Percentiles rank a stretch among this genome's conserved stretches.
phyloP scores from a whole-genome alignment of 1,140 invertebrate genomes.

The Brachionus asplanchnoidis region DNA sequence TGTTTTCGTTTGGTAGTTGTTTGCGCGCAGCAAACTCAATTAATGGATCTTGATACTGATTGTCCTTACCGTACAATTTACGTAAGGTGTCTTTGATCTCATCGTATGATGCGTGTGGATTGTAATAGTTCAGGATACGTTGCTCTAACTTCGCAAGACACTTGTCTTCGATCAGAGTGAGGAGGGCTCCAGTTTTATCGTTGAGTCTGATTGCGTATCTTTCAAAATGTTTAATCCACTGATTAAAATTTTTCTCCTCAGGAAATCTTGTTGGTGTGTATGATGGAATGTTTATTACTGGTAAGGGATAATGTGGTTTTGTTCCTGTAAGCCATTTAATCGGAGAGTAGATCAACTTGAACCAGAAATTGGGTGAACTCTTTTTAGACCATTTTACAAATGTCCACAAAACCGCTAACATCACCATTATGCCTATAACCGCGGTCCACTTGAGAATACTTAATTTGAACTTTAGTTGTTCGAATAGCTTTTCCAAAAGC shows the following conservation, averaged over 20 bases:
- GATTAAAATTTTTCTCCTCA: no score
- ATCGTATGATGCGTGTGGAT: not conserved
- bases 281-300: no score
- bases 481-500: not conserved
- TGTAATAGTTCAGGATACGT: not conserved
- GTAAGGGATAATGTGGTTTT: no score
- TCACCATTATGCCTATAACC: not conserved
- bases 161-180: not conserved
- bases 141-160: not conserved
- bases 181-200: not conserved
- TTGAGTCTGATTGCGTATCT: no score
- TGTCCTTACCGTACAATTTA: not conserved
- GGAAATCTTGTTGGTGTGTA: no score
- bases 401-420: not conserved
- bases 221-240: no score
- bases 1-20: slow-evolving; percentile 26
- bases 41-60: no score
- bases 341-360: no score
- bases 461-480: not conserved
- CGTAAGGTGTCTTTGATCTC: not conserved
- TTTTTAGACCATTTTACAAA: not conserved
- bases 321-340: no score
- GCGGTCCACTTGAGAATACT: not conserved
- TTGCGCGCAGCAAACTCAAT: not conserved
- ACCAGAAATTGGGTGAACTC: not conserved